These are phyloP conservation scores for Drepana falcataria DNA, from an alignment of 2,888 invertebrate genomes.

Conservation along the genomic window DNA sequence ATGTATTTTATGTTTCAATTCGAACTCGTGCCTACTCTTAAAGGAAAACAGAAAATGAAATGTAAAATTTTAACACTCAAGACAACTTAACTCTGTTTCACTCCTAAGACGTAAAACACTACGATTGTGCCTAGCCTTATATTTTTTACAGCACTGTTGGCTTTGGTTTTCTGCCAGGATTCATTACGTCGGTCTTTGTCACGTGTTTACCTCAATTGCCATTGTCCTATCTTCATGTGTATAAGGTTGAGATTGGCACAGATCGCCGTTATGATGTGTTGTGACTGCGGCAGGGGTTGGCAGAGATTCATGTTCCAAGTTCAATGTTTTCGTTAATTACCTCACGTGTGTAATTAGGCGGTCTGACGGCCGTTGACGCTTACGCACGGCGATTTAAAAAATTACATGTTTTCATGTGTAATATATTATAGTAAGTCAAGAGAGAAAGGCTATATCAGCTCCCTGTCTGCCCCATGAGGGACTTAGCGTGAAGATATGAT, in stretches of 20 bases:
- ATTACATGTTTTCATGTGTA: background rate
- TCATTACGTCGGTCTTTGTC: slow-evolving; percentile 26
- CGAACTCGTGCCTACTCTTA: too few species aligned
- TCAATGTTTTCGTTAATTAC: slow-evolving; percentile 64
- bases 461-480: too few species aligned
- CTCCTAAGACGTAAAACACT: too few species aligned
- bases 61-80: too few species aligned
- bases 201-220: slow-evolving; percentile 12
- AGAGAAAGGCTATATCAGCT: too few species aligned
- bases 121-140: background rate
- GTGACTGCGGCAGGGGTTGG: slow-evolving; percentile 26
- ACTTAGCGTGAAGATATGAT: too few species aligned
- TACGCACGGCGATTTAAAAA: slow-evolving; percentile 6
- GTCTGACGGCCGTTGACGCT: slow-evolving; percentile 15
- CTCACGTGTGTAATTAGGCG: slow-evolving; percentile 45
- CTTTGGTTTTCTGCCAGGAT: slow-evolving; percentile 40
- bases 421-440: too few species aligned
- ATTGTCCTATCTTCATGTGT: background rate
- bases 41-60: too few species aligned
- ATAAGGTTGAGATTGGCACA: background rate
- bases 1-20: too few species aligned
- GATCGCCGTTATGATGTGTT: slow-evolving; percentile 2
- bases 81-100: too few species aligned
- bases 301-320: slow-evolving; percentile 52
- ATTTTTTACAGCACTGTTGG: slow-evolving; percentile 22